Conservation (phyloP, 2,797 vertebrate genomes). For the Astyanax mexicanus region DNA sequence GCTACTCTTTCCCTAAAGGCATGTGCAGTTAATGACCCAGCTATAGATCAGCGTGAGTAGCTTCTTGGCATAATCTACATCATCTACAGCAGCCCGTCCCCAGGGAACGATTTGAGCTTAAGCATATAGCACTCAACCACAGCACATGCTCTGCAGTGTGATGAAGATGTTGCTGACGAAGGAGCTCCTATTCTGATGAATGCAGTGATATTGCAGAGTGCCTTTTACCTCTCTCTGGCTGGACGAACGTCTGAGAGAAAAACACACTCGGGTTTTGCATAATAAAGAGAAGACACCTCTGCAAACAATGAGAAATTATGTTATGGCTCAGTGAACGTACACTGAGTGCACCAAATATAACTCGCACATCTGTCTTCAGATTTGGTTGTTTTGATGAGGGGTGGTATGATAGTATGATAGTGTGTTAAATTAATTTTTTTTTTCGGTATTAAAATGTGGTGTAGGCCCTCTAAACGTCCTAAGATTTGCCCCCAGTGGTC, state of each 20-base stretch:
- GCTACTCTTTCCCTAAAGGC: background rate
- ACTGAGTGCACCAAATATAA: background rate
- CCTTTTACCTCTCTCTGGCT: background rate
- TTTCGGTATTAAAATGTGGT: too few species aligned
- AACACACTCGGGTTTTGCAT: too few species aligned
- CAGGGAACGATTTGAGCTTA: conserved; percentile 16
- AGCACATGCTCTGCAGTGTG: conserved; percentile 33
- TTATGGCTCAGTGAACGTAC: background rate
- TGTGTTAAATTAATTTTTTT: too few species aligned
- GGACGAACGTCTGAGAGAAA: background rate
- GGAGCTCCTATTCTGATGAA: conserved; percentile 64
- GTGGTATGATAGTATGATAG: too few species aligned
- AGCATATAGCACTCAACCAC: conserved; percentile 28
- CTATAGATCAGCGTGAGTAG: conserved; percentile 5
- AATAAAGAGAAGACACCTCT: background rate
- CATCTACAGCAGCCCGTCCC: background rate
- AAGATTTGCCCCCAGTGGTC: too few species aligned
- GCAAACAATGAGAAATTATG: background rate
- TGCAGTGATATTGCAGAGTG: conserved; percentile 41
- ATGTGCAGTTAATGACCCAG: conserved; percentile 14
- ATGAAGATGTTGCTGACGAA: conserved; percentile 52
- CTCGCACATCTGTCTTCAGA: too few species aligned
- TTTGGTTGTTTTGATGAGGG: too few species aligned
- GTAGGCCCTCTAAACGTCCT: too few species aligned
- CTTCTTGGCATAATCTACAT: conserved; percentile 34